phyloP scores from a whole-genome alignment of 2,888 invertebrate genomes.

The Andrena marginata region DNA sequence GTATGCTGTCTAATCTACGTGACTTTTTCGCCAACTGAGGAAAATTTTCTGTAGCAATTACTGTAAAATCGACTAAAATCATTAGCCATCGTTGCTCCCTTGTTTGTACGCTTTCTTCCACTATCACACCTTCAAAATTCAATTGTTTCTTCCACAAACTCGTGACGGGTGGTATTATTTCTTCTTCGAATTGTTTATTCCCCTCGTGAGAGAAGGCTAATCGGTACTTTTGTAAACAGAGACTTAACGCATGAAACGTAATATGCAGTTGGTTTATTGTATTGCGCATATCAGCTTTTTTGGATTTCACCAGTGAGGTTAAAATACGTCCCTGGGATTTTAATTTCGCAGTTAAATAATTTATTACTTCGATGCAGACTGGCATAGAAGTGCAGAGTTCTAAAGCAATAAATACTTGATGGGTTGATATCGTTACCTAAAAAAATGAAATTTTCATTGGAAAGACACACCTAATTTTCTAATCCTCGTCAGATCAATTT shows the following conservation, averaged over 20 bases:
- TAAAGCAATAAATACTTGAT: slow-evolving; percentile 61
- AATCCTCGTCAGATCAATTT: too few species aligned
- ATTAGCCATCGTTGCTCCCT: slow-evolving; percentile 52
- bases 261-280: slow-evolving; percentile 44
- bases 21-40: slow-evolving; percentile 43
- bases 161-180: slow-evolving; percentile 26
- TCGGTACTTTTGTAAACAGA: slow-evolving; percentile 55
- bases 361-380: slow-evolving; percentile 55
- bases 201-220: background rate
- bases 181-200: slow-evolving; percentile 9
- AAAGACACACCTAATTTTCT: too few species aligned
- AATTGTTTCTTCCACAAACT: slow-evolving; percentile 57
- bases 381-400: slow-evolving; percentile 60
- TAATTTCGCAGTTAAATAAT: slow-evolving; percentile 47
- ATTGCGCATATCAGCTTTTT: background rate
- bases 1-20: slow-evolving; percentile 24
- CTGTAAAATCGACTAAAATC: slow-evolving; percentile 45
- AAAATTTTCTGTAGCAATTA: slow-evolving; percentile 27
- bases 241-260: slow-evolving; percentile 49
- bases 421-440: slow-evolving; percentile 49
- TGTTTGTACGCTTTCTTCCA: slow-evolving; percentile 7
- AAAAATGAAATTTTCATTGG: slow-evolving; percentile 7
- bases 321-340: slow-evolving; percentile 29
- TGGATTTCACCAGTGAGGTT: background rate
- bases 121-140: background rate